phyloP scores from a whole-genome alignment of 2,113 vertebrate genomes.

The Melanocharis versteri region DNA sequence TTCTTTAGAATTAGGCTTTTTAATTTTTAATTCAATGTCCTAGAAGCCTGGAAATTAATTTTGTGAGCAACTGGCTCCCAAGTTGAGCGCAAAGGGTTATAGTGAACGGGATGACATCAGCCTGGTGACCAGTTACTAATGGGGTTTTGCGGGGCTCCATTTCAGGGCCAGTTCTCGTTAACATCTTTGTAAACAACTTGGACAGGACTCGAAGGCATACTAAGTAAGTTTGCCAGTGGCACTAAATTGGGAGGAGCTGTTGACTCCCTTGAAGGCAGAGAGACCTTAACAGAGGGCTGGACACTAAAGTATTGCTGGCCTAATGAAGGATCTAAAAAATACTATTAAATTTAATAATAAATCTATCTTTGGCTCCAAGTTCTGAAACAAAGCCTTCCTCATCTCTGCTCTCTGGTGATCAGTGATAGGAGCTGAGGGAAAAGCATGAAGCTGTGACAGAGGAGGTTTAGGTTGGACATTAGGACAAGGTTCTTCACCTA shows the following conservation, averaged over 20 bases:
- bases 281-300: neutral
- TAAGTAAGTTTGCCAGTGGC: neutral
- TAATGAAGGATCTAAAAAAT: neutral
- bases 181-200: neutral
- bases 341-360: neutral
- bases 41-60: neutral
- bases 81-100: neutral
- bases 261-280: neutral
- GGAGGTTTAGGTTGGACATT: neutral
- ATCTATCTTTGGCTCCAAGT: neutral
- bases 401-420: neutral
- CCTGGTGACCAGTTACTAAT: neutral
- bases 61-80: fast-evolving
- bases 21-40: neutral
- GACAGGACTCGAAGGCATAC: neutral
- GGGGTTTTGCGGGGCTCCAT: neutral
- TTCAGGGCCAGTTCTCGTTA: neutral
- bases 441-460: neutral
- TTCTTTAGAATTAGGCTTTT: neutral
- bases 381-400: neutral
- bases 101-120: neutral
- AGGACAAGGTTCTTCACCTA: neutral
- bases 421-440: neutral
- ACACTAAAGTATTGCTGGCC: neutral
- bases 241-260: neutral